Evolutionary conservation across 92 coral and sea anemone species (phyloP).

Genomic region (Phenganax subtilis): DNA sequence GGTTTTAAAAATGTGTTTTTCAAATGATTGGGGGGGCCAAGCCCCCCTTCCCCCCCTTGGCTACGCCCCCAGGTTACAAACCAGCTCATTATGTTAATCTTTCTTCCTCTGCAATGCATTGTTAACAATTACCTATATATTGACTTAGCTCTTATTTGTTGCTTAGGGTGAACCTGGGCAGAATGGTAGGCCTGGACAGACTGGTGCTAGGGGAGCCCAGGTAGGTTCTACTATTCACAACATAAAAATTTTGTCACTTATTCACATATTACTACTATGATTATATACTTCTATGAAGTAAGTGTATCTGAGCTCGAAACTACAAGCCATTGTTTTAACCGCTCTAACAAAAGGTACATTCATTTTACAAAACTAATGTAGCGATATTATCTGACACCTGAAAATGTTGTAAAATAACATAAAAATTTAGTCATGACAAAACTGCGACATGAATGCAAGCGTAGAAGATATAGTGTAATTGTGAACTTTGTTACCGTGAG

Average conservation of each 20-base stretch:
- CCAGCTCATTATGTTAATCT: not conserved
- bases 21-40: too few species aligned
- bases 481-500: too few species aligned
- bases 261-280: not conserved
- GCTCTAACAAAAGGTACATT: too few species aligned
- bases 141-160: not conserved
- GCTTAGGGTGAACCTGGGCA: slow-evolving; percentile 21
- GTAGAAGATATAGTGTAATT: too few species aligned
- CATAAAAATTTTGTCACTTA: not conserved
- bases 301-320: not conserved
- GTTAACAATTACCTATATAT: not conserved
- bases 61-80: not conserved
- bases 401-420: too few species aligned
- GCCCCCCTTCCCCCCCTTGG: too few species aligned
- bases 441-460: too few species aligned
- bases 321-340: not conserved
- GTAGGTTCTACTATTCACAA: not conserved
- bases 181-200: slow-evolving; percentile 3
- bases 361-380: too few species aligned
- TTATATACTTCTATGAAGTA: not conserved
- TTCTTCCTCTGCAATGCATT: not conserved
- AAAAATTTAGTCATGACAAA: too few species aligned
- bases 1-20: too few species aligned
- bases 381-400: too few species aligned
- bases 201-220: not conserved